phyloP scores from a whole-genome alignment of 1,140 invertebrate species.

The Micrasema minimum region DNA sequence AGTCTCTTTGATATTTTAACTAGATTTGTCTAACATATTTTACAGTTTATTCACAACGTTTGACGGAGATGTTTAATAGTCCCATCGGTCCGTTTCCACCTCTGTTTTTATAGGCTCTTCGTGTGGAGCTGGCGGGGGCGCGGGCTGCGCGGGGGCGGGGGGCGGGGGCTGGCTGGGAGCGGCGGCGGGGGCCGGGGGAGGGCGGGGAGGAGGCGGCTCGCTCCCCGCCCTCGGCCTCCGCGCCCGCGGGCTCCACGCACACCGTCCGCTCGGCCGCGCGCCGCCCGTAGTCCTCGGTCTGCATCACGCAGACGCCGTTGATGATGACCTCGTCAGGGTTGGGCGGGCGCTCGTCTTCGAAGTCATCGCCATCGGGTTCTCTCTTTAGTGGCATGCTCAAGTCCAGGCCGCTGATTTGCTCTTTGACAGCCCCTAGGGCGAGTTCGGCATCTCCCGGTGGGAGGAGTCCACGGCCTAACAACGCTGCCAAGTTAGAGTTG shows the following conservation, averaged over 20 bases:
- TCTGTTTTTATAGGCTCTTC: slow-evolving; percentile 64
- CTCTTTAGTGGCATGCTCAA: slow-evolving; percentile 83
- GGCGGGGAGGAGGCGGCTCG: slow-evolving; percentile 67
- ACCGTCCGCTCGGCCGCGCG: slow-evolving; percentile 75
- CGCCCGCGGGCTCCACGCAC: slow-evolving; percentile 77
- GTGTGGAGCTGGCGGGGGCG: slow-evolving; percentile 55
- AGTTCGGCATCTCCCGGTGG: slow-evolving; percentile 67
- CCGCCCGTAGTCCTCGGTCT: slow-evolving; percentile 77
- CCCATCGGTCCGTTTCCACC: slow-evolving; percentile 64
- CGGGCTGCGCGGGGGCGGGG: slow-evolving; percentile 52
- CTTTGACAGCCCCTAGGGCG: slow-evolving; percentile 72
- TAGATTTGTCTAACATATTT: slow-evolving; percentile 52
- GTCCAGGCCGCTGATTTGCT: slow-evolving; percentile 82
- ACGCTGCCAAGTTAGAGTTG: slow-evolving; percentile 77
- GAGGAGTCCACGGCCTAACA: slow-evolving; percentile 73
- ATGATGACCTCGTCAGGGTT: slow-evolving; percentile 84
- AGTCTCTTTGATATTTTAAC: slow-evolving; percentile 54
- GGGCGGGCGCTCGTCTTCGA: slow-evolving; percentile 72
- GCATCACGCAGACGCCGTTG: slow-evolving; percentile 92
- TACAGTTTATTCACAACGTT: slow-evolving; percentile 41
- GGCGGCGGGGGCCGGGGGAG: slow-evolving; percentile 52
- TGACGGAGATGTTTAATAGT: slow-evolving; percentile 57
- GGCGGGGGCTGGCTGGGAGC: slow-evolving; percentile 41
- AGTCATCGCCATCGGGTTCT: slow-evolving; percentile 78
- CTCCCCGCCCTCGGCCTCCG: slow-evolving; percentile 67